Evolutionary conservation across 2,888 invertebrate species (phyloP), one percentile per base, ranked within the genome.

Genomic region (Coecobrya sp.): DNA sequence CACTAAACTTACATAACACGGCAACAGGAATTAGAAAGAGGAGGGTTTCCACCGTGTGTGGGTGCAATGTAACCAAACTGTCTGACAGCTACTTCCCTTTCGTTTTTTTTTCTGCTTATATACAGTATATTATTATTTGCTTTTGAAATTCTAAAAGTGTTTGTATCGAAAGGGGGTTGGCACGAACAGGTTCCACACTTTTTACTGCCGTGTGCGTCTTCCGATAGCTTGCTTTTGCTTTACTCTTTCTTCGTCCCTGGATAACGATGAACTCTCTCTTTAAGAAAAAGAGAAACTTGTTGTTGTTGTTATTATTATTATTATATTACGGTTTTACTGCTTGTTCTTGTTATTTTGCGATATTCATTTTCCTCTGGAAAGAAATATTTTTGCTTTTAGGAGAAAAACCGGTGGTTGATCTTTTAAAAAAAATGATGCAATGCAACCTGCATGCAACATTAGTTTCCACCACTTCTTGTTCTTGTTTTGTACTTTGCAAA

Each of bases 361-460:
- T 45, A 49, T 76, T 49, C 8, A 27, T 55, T 30, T 49, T 42
- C 19, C 19, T 13, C 27, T 25, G 27, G 27, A n/a, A n/a, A 16
- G 62, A 3, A 65, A 65, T 62, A 62, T 22, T 5, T 62, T 22
- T 22, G 45, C 59, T 59, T 62, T 62, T 25, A 16, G 5, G 62
- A 62, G n/a, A 30, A 30, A 49, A 25, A 3, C 42, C 55, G 55
- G 76, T 76, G 55, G 81, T 79, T 42, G 19, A 27, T 55, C 55
- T 36, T 52, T 11, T 81, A n/a, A 81, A 76, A 19, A 22, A 45
- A 36, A 22, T 84, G 65, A 19, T 82, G 76, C 82, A 70, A 70
- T 62, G 86, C 79, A 76, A 76, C 27, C 85, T 85, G 76, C 65
- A 85, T 79, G 52, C 90, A 90, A 62, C 76, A 73, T 79, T 79